These are phyloP conservation scores for Brotula barbata DNA, from an alignment of 2,797 vertebrate genomes.

Conservation along the genomic window DNA sequence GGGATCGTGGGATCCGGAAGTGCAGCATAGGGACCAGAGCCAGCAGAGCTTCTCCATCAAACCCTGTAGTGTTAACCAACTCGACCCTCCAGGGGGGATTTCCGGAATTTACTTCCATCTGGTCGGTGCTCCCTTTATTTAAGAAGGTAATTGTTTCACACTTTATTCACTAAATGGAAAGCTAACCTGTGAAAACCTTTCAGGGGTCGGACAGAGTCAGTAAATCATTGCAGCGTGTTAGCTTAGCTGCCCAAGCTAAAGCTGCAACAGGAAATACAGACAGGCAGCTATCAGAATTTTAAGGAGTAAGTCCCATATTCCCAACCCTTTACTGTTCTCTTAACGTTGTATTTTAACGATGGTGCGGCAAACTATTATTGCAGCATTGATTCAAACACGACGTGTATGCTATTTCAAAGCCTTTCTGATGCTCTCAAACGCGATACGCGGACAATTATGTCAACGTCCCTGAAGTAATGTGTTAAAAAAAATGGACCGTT, in stretches of 20 bases:
- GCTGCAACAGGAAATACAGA: conserved; percentile 68
- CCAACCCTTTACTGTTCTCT: neutral
- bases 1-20: conserved; percentile 64
- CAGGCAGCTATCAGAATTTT: neutral
- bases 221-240: conserved; percentile 42
- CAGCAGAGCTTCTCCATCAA: conserved; percentile 4
- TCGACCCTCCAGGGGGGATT: conserved; percentile 2
- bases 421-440: neutral
- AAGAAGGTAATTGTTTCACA: conserved; percentile 44
- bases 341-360: neutral
- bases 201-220: conserved; percentile 6
- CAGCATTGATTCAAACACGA: neutral
- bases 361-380: neutral
- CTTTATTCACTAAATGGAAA: neutral
- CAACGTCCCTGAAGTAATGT: neutral
- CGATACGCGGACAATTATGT: neutral
- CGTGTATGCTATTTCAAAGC: neutral
- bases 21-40: neutral
- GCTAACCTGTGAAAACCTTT: neutral
- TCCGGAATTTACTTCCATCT: neutral
- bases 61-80: conserved; percentile 1
- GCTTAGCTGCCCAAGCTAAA: conserved; percentile 54
- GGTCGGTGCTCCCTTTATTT: conserved; percentile 8
- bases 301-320: neutral
- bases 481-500: neutral